Conservation (phyloP, 2,113 vertebrate species). For the Thamnophis sirtalis region DNA sequence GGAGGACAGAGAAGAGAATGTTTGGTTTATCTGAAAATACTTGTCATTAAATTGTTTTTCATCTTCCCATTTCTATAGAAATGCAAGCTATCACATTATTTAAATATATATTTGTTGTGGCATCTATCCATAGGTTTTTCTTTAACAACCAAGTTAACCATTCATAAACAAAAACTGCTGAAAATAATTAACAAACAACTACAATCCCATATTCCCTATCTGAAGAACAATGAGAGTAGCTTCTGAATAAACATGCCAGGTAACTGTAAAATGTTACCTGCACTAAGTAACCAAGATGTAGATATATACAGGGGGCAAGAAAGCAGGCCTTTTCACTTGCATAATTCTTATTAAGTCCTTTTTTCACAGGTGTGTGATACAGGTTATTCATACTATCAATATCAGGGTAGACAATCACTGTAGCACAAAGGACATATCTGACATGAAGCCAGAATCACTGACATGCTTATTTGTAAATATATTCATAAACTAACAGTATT, state of each 20-base stretch:
- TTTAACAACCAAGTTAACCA: neutral
- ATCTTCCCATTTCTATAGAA: neutral
- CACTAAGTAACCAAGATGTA: neutral
- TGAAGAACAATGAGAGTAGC: neutral
- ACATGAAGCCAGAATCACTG: neutral
- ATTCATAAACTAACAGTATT: neutral
- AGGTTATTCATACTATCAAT: neutral
- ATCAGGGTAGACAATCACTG: neutral
- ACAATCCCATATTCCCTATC: neutral
- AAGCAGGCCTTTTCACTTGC: neutral
- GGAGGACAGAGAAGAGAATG: neutral
- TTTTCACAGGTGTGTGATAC: neutral
- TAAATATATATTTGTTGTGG: neutral
- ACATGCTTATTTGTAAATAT: neutral
- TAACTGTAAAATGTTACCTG: neutral
- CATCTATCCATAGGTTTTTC: neutral
- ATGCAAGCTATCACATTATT: neutral
- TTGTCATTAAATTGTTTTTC: neutral
- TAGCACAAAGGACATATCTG: neutral
- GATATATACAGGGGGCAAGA: neutral
- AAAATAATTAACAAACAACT: neutral
- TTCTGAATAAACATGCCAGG: neutral
- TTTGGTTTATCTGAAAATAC: neutral
- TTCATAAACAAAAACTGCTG: neutral
- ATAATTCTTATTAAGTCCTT: neutral